These are phyloP conservation scores for Conus ventricosus DNA, from an alignment of 1,140 invertebrate genomes.

Conservation along the genomic window DNA sequence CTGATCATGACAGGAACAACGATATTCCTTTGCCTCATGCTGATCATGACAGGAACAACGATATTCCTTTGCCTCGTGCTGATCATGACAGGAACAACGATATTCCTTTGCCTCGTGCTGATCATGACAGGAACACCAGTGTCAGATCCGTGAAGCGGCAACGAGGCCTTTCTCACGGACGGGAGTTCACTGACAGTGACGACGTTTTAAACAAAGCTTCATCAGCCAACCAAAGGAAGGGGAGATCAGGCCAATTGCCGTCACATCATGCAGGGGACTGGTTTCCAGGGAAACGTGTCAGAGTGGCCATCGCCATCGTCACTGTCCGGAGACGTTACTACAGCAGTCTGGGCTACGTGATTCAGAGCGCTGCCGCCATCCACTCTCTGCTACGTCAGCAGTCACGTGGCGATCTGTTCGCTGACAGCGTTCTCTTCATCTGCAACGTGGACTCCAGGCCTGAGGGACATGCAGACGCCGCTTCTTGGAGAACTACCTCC, in stretches of 20 bases:
- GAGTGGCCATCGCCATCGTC: background rate
- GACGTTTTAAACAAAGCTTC: background rate
- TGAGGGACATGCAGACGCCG: constrained; percentile 38
- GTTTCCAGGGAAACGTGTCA: background rate
- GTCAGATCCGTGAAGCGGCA: too few relatives aligned
- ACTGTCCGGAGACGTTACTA: background rate
- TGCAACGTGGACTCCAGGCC: constrained; percentile 53
- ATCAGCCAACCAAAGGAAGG: background rate
- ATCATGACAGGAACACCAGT: too few relatives aligned
- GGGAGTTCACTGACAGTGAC: background rate
- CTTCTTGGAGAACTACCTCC: constrained; percentile 42
- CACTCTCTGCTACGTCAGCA: constrained; percentile 40
- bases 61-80: too few relatives aligned
- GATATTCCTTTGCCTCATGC: too few relatives aligned
- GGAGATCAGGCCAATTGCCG: background rate
- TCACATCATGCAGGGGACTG: background rate
- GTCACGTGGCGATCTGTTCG: constrained; percentile 18
- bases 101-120: too few relatives aligned
- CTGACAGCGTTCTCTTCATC: constrained; percentile 37
- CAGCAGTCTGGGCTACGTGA: constrained; percentile 32
- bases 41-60: too few relatives aligned
- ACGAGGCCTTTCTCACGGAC: background rate
- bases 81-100: too few relatives aligned
- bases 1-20: too few relatives aligned
- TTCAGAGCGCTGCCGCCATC: constrained; percentile 43